Evolutionary conservation across 2,113 vertebrate genomes (phyloP), one percentile per base, ranked within the genome.

Genomic region (Caloenas nicobarica): DNA sequence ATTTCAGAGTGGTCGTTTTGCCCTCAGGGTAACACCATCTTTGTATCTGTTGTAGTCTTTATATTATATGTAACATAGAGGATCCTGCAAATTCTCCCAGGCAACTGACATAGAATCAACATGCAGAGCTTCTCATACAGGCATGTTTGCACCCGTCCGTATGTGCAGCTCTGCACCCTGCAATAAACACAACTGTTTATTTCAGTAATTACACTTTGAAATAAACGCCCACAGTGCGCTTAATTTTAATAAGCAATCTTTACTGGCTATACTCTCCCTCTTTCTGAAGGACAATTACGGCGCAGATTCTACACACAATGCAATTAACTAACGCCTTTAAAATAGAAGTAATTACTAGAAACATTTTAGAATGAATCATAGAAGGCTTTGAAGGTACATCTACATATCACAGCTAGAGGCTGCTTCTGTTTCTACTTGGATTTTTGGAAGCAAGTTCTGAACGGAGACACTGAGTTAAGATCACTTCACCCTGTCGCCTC

Each of bases 161-260:
- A 74, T 96, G 85, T 89, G 87, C 46, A 36, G 94, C 86, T 93
- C 93, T 93, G 94, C 85, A 56, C 85, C 90, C 89, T 94, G 89
- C 96, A 97, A 91, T 96, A 97, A 97, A 97, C 95, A 94, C 87
- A 78, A 95, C 92, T 97, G 95, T 97, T 97, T 97, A 95, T 96
- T 97, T 97, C 96, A 89, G 93, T 96, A 97, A 97, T 97, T 97
- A 97, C 81, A 86, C 89, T 95, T 97, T 94, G 93, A 97, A 97
- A 97, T 95, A 95, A 97, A 97, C 89, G 81, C 94, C 95, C 89
- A 97, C 93, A 88, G 81, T 25, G 74, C 0, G 66, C 94, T 97
- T 96, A 95, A 96, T 96, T 96, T 96, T 96, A 97, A 96, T 97
- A 94, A 48, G 95, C 71, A 87, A 77, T 92, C 77, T 95, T 95